A percentile compares a stretch with the other conserved stretches of the same genome.
Evolutionary conservation across 2,113 vertebrate genomes (phyloP).

Genomic region (Donacobius atricapilla): DNA sequence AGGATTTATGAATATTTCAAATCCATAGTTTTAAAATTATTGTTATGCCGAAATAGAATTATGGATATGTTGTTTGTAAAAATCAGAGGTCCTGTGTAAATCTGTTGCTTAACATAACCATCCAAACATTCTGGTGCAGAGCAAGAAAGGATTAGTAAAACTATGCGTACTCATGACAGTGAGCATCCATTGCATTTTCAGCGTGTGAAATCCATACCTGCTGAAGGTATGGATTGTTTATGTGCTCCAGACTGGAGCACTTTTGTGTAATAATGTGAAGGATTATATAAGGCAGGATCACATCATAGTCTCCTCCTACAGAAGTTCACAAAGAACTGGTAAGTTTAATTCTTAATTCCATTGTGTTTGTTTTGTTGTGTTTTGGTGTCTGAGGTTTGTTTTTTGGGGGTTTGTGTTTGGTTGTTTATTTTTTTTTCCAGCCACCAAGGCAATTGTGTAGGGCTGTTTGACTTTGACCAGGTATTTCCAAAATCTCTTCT

Average conservation of each 20-base stretch:
- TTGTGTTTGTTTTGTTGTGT: neutral
- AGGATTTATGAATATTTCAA: neutral
- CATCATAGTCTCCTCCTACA: accelerated
- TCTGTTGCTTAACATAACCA: neutral
- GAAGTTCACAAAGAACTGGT: neutral
- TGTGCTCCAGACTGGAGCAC: neutral
- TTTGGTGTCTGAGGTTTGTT: neutral
- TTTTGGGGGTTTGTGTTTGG: neutral
- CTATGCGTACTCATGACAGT: accelerated
- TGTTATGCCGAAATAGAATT: neutral
- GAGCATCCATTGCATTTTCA: neutral
- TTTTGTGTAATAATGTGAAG: neutral
- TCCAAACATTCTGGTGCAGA: neutral
- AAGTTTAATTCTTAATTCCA: neutral
- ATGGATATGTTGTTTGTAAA: neutral
- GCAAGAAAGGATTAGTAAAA: neutral
- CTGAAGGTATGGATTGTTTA: neutral
- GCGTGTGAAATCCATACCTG: neutral
- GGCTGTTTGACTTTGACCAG: neutral
- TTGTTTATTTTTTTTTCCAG: neutral
- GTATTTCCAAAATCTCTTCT: neutral
- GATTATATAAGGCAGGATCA: neutral
- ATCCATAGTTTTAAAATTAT: neutral
- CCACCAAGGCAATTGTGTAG: neutral
- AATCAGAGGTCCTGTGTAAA: neutral